A percentile compares a stretch with the other conserved stretches of the same genome.
phyloP scores from a whole-genome alignment of 2,113 vertebrate species.

The Myrmecobius fasciatus region DNA sequence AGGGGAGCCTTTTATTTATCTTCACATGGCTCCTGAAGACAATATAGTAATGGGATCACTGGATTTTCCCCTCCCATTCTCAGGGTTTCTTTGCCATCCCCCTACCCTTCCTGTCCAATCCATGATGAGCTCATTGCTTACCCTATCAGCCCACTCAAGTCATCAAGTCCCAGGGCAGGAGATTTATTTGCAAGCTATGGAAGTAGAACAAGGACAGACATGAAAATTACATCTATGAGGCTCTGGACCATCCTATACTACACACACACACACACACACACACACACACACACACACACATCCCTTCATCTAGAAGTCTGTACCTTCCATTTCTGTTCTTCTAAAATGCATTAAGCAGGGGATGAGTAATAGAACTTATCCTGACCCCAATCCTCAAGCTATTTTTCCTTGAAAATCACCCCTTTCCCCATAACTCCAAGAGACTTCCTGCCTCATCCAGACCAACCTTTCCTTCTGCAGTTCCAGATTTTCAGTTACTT shows the following conservation, averaged over 20 bases:
- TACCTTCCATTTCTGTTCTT: neutral
- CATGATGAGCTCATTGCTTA: slow-evolving; percentile 48
- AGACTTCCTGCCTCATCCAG: neutral
- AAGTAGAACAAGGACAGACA: slow-evolving; percentile 45
- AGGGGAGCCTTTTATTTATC: neutral
- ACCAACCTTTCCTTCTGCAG: neutral
- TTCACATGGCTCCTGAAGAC: neutral
- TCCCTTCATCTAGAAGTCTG: neutral
- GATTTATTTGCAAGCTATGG: slow-evolving; percentile 37
- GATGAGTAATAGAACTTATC: neutral
- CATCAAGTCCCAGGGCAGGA: slow-evolving; percentile 53
- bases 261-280: neutral
- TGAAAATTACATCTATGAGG: slow-evolving; percentile 12
- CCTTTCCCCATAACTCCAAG: neutral
- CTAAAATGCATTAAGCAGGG: neutral
- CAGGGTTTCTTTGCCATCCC: neutral
- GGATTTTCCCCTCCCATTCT: neutral
- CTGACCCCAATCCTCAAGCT: neutral
- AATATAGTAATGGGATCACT: neutral
- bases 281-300: neutral
- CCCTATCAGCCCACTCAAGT: slow-evolving; percentile 37
- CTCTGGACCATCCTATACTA: slow-evolving; percentile 11
- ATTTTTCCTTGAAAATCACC: neutral
- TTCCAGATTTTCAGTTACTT: neutral
- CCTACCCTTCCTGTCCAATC: neutral